Evolutionary conservation across 2,113 vertebrate species (phyloP).

Genomic region (Macrotis lagotis): DNA sequence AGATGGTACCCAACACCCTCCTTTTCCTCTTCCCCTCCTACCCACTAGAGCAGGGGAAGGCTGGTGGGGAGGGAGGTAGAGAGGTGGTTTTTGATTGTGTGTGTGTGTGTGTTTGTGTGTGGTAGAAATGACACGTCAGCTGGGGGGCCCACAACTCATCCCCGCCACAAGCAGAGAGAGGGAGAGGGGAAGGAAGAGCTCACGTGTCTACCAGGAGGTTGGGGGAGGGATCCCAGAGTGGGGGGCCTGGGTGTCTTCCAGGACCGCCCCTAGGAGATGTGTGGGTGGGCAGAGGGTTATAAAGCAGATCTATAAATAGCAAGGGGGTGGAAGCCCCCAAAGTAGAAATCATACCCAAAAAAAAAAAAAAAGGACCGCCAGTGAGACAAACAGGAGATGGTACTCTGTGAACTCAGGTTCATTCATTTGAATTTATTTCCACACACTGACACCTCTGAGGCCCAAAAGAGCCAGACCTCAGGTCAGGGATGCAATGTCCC

Average conservation of each 20-base stretch:
- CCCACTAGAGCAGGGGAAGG: neutral
- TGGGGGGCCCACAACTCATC: neutral
- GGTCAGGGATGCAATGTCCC: neutral
- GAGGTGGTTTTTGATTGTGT: neutral
- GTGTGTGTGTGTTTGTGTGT: neutral
- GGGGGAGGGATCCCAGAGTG: neutral
- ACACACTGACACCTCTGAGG: neutral
- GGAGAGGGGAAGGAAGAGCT: neutral
- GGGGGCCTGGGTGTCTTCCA: slow-evolving; percentile 61
- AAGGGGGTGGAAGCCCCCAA: neutral
- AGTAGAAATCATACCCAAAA: slow-evolving; percentile 17
- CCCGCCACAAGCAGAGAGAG: neutral
- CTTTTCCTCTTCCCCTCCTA: neutral
- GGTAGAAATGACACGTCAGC: neutral
- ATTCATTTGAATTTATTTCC: neutral
- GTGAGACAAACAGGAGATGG: neutral
- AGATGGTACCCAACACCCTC: neutral
- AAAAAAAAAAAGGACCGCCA: neutral
- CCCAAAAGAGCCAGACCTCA: neutral
- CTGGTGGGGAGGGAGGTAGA: neutral
- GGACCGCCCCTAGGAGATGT: neutral
- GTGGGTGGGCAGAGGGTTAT: slow-evolving; percentile 18
- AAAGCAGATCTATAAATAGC: neutral
- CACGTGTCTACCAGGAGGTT: neutral
- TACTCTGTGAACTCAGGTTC: neutral